Evolutionary conservation across 2,888 invertebrate species (phyloP).

Genomic region (Tetranychus truncatus): DNA sequence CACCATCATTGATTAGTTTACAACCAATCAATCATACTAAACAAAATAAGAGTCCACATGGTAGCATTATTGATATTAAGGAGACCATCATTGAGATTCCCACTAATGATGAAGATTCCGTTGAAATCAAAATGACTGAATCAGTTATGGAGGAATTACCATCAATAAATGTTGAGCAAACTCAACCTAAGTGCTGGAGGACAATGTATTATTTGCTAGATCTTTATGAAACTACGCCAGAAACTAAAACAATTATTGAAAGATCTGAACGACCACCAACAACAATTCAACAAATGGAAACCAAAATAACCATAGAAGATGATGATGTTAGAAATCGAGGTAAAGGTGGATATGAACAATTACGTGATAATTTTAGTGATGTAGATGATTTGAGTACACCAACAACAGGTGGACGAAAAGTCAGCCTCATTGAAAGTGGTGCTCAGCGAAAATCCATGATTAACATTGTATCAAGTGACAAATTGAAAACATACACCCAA

Average conservation of each 20-base stretch:
- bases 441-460: slow-evolving; percentile 17
- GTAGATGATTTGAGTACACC: slow-evolving; percentile 30
- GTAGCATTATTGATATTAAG: not conserved
- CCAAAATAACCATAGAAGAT: slow-evolving; percentile 28
- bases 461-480: slow-evolving; percentile 18
- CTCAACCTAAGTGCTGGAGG: slow-evolving; percentile 66
- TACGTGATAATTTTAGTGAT: slow-evolving; percentile 30
- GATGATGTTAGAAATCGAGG: slow-evolving; percentile 38
- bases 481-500: slow-evolving; percentile 19
- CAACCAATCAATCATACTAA: not conserved
- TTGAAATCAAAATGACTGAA: not conserved
- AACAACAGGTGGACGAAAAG: slow-evolving; percentile 19
- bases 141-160: not conserved
- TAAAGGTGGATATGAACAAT: slow-evolving; percentile 40
- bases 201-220: slow-evolving; percentile 79
- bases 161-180: slow-evolving; percentile 3
- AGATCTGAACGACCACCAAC: slow-evolving; percentile 30
- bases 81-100: not conserved
- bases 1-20: slow-evolving; percentile 6
- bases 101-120: slow-evolving; percentile 5
- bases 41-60: not conserved
- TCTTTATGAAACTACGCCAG: slow-evolving; percentile 80
- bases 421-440: not conserved
- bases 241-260: slow-evolving; percentile 74
- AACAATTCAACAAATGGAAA: slow-evolving; percentile 10